Evolutionary conservation across 2,797 vertebrate species (phyloP).

Genomic region (Borostomias antarcticus): DNA sequence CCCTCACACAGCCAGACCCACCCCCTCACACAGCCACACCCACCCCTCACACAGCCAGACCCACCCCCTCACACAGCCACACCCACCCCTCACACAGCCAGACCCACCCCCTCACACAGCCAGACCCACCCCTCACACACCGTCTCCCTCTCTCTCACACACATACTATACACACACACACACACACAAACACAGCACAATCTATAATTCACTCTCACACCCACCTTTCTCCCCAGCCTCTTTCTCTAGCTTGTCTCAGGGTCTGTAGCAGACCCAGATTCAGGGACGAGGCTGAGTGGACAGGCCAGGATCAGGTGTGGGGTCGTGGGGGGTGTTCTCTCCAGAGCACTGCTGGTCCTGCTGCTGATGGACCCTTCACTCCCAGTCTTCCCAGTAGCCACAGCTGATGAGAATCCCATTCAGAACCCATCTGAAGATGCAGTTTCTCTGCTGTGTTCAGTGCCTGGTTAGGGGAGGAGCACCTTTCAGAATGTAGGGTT

Average conservation of each 20-base stretch:
- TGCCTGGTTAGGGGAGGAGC: no score
- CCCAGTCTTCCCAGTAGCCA: not conserved
- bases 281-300: not conserved
- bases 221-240: no score
- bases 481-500: no score
- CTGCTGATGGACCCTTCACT: no score
- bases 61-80: no score
- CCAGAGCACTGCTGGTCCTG: no score
- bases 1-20: no score
- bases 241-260: no score
- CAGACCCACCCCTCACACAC: not conserved
- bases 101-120: no score
- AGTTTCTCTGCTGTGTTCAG: not conserved
- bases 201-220: not conserved
- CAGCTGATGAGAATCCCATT: not conserved
- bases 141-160: not conserved
- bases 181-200: not conserved
- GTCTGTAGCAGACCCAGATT: conserved; percentile 22
- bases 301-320: not conserved
- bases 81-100: no score
- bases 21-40: no score
- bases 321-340: not conserved
- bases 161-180: not conserved
- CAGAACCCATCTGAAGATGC: not conserved
- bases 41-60: no score